Evolutionary conservation across 2,113 vertebrate species (phyloP).

Genomic region (Beaufortia kweichowensis): DNA sequence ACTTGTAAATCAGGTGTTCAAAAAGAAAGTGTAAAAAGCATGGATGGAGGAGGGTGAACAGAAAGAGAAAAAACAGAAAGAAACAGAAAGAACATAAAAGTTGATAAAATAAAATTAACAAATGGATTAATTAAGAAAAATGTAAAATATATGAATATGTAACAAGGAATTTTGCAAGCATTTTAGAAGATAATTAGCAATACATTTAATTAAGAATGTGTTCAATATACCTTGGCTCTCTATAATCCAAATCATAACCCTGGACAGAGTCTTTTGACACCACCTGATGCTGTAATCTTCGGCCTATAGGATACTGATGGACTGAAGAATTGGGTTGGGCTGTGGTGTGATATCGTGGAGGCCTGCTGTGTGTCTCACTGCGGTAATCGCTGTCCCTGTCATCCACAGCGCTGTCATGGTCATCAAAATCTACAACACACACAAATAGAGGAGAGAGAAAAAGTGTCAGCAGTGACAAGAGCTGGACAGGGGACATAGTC

Average conservation of each 20-base stretch:
- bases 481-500: not conserved
- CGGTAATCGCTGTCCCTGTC: constrained; percentile 92
- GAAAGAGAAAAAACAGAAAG: constrained; percentile 61
- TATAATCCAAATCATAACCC: constrained; percentile 81
- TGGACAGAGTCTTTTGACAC: constrained; percentile 74
- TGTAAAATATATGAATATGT: not conserved
- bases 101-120: constrained; percentile 42
- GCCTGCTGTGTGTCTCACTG: constrained; percentile 86
- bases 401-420: constrained; percentile 86
- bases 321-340: constrained; percentile 86
- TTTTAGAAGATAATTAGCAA: too few relatives aligned
- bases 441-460: constrained; percentile 18
- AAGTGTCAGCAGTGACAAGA: not conserved
- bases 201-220: not conserved
- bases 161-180: too few relatives aligned
- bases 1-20: constrained; percentile 69
- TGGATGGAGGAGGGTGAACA: constrained; percentile 53
- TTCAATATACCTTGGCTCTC: constrained; percentile 80
- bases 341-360: constrained; percentile 83
- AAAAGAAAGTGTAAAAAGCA: constrained; percentile 58
- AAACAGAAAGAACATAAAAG: constrained; percentile 56
- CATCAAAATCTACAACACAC: constrained; percentile 80
- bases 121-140: constrained; percentile 39
- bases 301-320: constrained; percentile 84
- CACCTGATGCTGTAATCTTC: constrained; percentile 76